Conservation (phyloP, 2,888 invertebrate species). For the Phalera bucephala region DNA sequence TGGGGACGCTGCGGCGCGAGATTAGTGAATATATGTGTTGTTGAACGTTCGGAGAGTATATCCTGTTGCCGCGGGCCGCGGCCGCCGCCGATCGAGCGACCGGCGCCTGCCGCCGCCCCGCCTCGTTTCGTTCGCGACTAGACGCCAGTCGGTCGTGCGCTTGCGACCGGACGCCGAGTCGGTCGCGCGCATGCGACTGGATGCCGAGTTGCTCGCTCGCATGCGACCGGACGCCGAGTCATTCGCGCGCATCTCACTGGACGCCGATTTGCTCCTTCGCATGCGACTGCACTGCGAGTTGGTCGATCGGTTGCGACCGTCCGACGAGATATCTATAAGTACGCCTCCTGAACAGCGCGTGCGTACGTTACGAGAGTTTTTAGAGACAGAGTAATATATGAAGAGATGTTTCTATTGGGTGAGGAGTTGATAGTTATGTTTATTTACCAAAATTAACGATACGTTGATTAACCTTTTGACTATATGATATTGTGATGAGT, state of each 20-base stretch:
- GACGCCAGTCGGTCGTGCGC: conserved; percentile 73
- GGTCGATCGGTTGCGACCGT: conserved; percentile 76
- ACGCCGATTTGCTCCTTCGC: no score
- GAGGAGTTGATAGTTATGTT: conserved; percentile 73
- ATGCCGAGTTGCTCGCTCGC: conserved; percentile 75
- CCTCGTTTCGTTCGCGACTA: conserved; percentile 66
- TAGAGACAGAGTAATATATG: conserved; percentile 76
- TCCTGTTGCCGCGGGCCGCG: conserved; percentile 46
- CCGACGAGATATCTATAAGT: conserved; percentile 62
- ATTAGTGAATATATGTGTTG: conserved; percentile 82
- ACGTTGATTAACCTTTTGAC: conserved; percentile 61
- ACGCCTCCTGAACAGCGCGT: conserved; percentile 71
- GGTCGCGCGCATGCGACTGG: conserved; percentile 63
- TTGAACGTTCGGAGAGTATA: conserved; percentile 79
- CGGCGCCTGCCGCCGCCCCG: conserved; percentile 41
- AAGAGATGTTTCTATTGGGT: conserved; percentile 77
- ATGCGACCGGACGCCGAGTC: conserved; percentile 68
- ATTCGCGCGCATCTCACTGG: conserved; percentile 66
- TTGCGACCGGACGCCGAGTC: conserved; percentile 68
- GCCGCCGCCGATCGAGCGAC: conserved; percentile 18
- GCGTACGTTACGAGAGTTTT: conserved; percentile 77
- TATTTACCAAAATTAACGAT: conserved; percentile 77
- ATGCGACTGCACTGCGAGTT: conserved; percentile 63
- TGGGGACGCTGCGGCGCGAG: conserved; percentile 62
- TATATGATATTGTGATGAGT: conserved; percentile 46